Evolutionary conservation across 2,113 vertebrate species (phyloP).

Genomic region (Alligator mississippiensis): DNA sequence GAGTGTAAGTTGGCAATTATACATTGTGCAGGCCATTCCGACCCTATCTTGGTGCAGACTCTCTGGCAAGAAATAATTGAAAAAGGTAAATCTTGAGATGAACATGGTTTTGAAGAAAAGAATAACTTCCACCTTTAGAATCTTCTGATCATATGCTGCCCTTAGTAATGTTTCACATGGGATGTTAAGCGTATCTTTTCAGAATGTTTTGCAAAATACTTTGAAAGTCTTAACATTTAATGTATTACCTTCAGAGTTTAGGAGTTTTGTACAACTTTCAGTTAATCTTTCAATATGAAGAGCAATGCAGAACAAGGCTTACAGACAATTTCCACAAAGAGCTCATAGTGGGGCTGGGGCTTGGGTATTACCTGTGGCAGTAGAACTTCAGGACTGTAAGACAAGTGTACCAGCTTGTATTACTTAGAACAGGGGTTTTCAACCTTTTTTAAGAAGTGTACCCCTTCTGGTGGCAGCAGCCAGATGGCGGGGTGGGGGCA

Average conservation of each 20-base stretch:
- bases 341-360: background rate
- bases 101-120: too few species aligned
- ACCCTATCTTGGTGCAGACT: conserved; percentile 94
- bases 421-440: too few species aligned
- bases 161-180: background rate
- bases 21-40: conserved; percentile 94
- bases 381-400: background rate
- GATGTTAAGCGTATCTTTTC: background rate
- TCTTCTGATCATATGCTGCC: background rate
- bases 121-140: too few species aligned
- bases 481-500: too few species aligned
- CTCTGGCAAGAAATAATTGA: conserved; percentile 98
- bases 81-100: conserved; percentile 83
- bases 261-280: background rate
- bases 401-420: too few species aligned
- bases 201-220: background rate
- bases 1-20: conserved; percentile 98
- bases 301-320: background rate
- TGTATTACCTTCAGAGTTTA: background rate
- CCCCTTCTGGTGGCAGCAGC: too few species aligned
- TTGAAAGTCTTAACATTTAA: background rate
- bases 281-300: background rate
- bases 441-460: too few species aligned
- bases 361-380: background rate
- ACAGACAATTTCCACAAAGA: background rate